A percentile compares a stretch with the other conserved stretches of the same genome.
Conservation (phyloP, 2,888 invertebrate species). For the Scaptomyza flava region DNA sequence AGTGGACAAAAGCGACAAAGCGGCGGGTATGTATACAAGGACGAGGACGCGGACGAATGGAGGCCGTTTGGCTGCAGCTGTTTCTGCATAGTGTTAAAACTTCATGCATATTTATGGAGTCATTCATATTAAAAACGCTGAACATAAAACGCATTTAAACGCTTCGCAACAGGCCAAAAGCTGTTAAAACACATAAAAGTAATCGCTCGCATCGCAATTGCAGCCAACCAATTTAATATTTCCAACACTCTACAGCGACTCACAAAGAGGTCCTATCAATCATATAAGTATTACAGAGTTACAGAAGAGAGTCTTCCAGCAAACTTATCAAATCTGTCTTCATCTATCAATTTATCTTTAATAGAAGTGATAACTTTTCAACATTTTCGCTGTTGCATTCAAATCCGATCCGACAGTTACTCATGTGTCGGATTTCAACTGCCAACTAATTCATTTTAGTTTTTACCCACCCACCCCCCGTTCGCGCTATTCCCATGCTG, state of each 20-base stretch:
- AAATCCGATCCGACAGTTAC: conserved; percentile 47
- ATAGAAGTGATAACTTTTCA: conserved; percentile 19
- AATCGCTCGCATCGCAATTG: conserved; percentile 51
- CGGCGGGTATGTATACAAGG: not conserved
- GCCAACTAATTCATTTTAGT: conserved; percentile 59
- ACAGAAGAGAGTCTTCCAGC: not conserved
- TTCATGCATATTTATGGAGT: conserved; percentile 79
- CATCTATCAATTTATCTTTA: conserved; percentile 30
- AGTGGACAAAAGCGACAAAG: not conserved
- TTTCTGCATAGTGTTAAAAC: conserved; percentile 76
- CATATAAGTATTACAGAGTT: conserved; percentile 18
- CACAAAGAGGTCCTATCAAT: conserved; percentile 22
- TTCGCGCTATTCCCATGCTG: not conserved
- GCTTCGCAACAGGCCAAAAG: conserved; percentile 43
- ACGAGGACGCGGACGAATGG: conserved; percentile 9
- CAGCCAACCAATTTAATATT: conserved; percentile 31
- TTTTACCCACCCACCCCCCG: not conserved
- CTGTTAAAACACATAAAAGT: conserved; percentile 54
- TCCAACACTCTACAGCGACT: conserved; percentile 3
- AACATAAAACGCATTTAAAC: conserved; percentile 74
- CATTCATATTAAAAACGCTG: conserved; percentile 76
- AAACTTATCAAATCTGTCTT: conserved; percentile 29
- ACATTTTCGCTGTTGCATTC: conserved; percentile 4
- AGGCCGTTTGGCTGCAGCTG: conserved; percentile 57
- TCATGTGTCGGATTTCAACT: conserved; percentile 56